Evolutionary conservation across 1,140 invertebrate genomes (phyloP), one percentile per base, ranked within the genome.

Genomic region (Drosophila oshimai): DNA sequence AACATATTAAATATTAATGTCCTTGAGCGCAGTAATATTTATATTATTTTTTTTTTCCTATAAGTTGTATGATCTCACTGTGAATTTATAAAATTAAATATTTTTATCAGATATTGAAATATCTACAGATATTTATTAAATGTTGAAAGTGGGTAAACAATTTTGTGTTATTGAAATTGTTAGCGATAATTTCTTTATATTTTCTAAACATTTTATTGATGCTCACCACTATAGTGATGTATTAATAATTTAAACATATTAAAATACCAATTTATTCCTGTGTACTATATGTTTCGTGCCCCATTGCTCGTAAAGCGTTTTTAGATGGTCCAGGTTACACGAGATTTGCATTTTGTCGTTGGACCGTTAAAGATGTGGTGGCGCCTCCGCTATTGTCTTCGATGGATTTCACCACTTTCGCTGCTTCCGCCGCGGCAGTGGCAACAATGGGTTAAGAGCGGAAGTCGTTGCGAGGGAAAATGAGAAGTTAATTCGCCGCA

Each of bases 381-480:
- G 33, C 46, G 29, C 33, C 41, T 20, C 15, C 36, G 18, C 18
- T 24, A 44, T 70, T 74, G 47, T 50, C 26, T 72, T 62, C 44
- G 61, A 34, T 83, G 74, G 72, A 87, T 86, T 86, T 86, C 80
- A 76, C 81, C 86, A 86, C 80, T 86, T 86, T 86, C 80, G 80
- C 80, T 84, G 67, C 80, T 87, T 86, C 80, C 80, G 80, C 41
- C 22, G 60, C 15, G 18, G 20, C 9, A 9, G 31, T 22, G 54
- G 49, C 79, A 79, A 86, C 79, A 79, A 83, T 78, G 69, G 74
- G 50, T 64, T 64, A 79, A 69, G 42, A 87, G 37, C 81, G 81
- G 81, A 87, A 87, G 81, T 87, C 73, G 72, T 67, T 74, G 50
- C 62, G 26, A 80, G 34, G 60, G 58, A 74, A 62, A 74, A 83